phyloP scores from a whole-genome alignment of 2,113 vertebrate species.

The Sinocyclocheilus maitianheensis region DNA sequence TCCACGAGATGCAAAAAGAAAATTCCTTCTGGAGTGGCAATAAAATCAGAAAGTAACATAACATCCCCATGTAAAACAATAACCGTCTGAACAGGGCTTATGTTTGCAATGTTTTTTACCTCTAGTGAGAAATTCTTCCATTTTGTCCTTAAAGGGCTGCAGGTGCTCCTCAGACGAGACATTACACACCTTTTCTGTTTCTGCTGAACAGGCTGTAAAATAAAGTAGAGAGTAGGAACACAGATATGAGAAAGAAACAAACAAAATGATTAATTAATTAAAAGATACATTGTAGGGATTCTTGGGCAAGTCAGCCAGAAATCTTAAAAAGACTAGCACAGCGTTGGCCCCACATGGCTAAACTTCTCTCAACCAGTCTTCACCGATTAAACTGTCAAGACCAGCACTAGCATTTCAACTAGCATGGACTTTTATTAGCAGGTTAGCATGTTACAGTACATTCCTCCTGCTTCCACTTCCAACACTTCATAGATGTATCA shows the following conservation, averaged over 20 bases:
- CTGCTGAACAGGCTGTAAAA: slow-evolving; percentile 85
- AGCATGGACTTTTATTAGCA: background rate
- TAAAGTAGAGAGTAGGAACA: slow-evolving; percentile 27
- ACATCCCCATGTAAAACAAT: background rate
- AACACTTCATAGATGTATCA: background rate
- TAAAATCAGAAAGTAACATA: background rate
- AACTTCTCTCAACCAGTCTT: background rate
- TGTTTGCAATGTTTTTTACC: slow-evolving; percentile 77
- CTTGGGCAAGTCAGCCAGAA: too few species aligned
- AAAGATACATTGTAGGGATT: background rate
- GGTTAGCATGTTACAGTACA: background rate
- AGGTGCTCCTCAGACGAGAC: slow-evolving; percentile 86
- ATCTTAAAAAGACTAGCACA: background rate
- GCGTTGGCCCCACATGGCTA: background rate
- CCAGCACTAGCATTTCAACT: background rate
- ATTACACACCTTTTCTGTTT: slow-evolving; percentile 89
- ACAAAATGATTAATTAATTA: background rate
- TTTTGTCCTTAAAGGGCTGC: slow-evolving; percentile 94
- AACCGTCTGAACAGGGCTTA: background rate
- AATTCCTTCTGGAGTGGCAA: background rate
- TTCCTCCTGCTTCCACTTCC: background rate
- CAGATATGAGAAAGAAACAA: slow-evolving; percentile 21
- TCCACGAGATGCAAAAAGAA: background rate
- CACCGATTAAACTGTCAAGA: background rate
- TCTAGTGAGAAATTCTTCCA: slow-evolving; percentile 88